Conservation (phyloP, 2,888 invertebrate species). For the Dynastes grantii region DNA sequence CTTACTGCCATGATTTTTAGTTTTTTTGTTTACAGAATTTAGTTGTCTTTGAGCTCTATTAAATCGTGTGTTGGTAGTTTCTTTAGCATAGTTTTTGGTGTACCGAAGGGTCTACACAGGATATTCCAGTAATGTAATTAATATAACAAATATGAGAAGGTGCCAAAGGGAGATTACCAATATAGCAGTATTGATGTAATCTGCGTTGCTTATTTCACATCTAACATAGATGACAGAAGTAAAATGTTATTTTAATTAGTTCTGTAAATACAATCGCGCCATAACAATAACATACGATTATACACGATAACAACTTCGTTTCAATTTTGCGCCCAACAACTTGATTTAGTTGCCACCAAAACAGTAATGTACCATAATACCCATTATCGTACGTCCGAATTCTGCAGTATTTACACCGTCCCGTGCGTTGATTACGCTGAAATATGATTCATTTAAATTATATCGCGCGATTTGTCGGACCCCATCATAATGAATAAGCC, state of each 20-base stretch:
- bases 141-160: no score
- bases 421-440: conserved; percentile 8
- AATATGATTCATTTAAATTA: conserved; percentile 8
- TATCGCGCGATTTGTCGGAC: conserved; percentile 36
- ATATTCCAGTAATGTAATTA: no score
- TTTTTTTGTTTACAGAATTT: no score
- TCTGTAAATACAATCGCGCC: neutral
- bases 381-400: neutral
- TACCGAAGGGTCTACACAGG: no score
- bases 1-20: no score
- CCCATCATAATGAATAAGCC: conserved; percentile 58
- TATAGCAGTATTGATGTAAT: no score
- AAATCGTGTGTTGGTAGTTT: no score
- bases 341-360: neutral
- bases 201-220: no score
- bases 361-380: conserved; percentile 2
- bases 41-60: no score
- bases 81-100: no score
- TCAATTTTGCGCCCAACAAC: conserved; percentile 12
- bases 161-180: no score
- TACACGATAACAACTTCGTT: neutral
- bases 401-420: neutral
- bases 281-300: neutral
- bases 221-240: neutral
- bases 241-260: conserved; percentile 1